A percentile compares a stretch with the other conserved stretches of the same genome.
These are phyloP conservation scores for Aix galericulata DNA, from an alignment of 2,113 vertebrate genomes.

Conservation along the genomic window DNA sequence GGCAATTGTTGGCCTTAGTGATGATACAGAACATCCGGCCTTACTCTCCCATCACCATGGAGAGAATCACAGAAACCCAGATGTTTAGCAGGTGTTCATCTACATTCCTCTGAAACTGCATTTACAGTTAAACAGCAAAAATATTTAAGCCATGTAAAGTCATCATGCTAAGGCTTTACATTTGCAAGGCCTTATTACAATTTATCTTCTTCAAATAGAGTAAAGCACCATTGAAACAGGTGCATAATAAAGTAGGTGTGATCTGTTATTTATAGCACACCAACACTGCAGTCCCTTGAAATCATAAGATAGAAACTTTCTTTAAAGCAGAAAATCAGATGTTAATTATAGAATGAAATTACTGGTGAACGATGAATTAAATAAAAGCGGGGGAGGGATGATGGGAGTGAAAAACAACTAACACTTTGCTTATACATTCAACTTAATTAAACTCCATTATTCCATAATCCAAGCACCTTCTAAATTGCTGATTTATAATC, in stretches of 20 bases:
- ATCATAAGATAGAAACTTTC: neutral
- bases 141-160: neutral
- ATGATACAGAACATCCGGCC: neutral
- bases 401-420: neutral
- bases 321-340: neutral
- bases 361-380: neutral
- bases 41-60: neutral
- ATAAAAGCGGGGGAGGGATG: neutral
- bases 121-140: neutral
- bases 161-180: neutral
- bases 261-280: neutral
- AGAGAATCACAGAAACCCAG: neutral
- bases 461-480: neutral
- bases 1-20: neutral
- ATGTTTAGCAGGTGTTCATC: neutral
- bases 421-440: neutral
- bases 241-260: neutral
- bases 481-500: neutral
- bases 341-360: neutral
- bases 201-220: neutral
- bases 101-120: neutral
- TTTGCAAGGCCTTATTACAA: neutral
- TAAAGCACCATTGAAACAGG: neutral
- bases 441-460: neutral
- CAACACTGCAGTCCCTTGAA: neutral